Conservation (phyloP, 2,113 vertebrate genomes). For the Calidris pygmaea region DNA sequence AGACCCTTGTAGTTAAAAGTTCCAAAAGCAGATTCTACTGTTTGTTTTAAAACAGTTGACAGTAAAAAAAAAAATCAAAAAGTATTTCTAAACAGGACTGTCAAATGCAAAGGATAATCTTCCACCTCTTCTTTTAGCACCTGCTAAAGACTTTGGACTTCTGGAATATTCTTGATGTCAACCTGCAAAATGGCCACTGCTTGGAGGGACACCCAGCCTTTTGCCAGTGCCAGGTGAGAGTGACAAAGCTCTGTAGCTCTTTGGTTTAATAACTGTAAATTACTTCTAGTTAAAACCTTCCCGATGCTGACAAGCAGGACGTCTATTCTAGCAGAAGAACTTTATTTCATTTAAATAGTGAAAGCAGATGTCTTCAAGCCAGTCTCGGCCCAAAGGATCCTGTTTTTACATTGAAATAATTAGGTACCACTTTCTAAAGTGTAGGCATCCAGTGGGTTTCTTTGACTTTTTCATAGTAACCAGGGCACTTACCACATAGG, state of each 20-base stretch:
- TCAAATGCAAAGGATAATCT: slow-evolving; percentile 73
- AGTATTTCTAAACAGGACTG: not conserved
- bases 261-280: not conserved
- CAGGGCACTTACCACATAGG: not conserved
- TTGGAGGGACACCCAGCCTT: slow-evolving; percentile 63
- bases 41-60: not conserved
- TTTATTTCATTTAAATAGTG: not conserved
- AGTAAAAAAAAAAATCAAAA: not conserved
- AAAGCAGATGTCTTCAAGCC: not conserved
- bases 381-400: not conserved
- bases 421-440: not conserved
- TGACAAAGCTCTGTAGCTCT: not conserved
- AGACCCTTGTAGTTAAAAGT: not conserved
- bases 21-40: not conserved
- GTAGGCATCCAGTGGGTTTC: not conserved
- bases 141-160: slow-evolving; percentile 53
- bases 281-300: not conserved
- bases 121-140: slow-evolving; percentile 66
- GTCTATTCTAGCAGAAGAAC: not conserved
- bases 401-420: not conserved
- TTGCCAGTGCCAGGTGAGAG: slow-evolving; percentile 60
- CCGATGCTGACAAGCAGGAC: not conserved
- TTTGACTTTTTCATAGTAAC: not conserved
- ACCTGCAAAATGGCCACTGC: slow-evolving; percentile 55
- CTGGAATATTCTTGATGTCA: slow-evolving; percentile 34